Evolutionary conservation across 1,140 invertebrate genomes (phyloP).

Genomic region (Pogonus chalceus): DNA sequence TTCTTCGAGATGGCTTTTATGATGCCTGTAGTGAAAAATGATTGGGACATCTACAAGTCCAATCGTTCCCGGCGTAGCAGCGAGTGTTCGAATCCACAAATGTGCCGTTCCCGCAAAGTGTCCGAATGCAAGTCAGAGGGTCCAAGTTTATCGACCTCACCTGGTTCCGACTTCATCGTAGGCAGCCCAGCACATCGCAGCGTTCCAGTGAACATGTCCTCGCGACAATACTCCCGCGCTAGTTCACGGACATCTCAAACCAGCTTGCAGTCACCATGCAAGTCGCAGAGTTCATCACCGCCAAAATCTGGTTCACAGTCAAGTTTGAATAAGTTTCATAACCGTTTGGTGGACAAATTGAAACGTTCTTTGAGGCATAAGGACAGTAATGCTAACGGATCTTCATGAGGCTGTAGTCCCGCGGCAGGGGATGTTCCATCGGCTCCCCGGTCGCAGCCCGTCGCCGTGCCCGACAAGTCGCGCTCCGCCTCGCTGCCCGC

Average conservation of each 20-base stretch:
- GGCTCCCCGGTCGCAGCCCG: neutral
- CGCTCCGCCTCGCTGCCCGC: neutral
- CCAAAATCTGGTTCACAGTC: constrained; percentile 44
- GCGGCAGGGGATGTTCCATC: neutral
- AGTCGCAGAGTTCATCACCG: constrained; percentile 44
- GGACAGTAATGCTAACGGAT: constrained; percentile 28
- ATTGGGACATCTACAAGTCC: constrained; percentile 84
- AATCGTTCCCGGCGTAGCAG: constrained; percentile 61
- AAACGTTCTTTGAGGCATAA: constrained; percentile 63
- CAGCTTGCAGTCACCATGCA: constrained; percentile 44
- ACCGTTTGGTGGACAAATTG: constrained; percentile 70
- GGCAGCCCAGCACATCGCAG: constrained; percentile 53
- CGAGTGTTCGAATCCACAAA: constrained; percentile 54
- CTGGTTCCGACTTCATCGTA: constrained; percentile 51
- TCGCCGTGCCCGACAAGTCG: neutral
- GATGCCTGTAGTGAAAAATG: constrained; percentile 88
- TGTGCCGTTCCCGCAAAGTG: constrained; percentile 61
- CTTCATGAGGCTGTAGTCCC: neutral
- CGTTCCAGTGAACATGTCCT: constrained; percentile 45
- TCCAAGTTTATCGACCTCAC: constrained; percentile 58
- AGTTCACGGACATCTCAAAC: constrained; percentile 48
- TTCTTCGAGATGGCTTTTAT: constrained; percentile 69
- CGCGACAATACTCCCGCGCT: constrained; percentile 47
- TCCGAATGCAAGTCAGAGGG: constrained; percentile 75
- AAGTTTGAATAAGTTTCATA: constrained; percentile 75